Base-by-base conservation (phyloP, 2,113 vertebrate species). In the Microcebus griseorufus region DNA sequence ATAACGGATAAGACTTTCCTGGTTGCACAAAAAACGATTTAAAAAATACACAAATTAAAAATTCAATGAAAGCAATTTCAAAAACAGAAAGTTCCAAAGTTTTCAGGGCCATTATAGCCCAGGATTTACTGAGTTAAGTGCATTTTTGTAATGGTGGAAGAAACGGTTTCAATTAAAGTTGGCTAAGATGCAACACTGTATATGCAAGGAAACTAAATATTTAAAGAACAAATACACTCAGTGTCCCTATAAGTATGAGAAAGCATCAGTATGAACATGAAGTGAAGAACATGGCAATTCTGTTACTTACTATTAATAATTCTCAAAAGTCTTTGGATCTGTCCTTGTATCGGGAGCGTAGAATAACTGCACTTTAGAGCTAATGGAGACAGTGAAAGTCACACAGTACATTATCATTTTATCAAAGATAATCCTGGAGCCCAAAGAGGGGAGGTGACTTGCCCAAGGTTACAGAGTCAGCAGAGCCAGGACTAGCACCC, bases 41-140 rank as follows among this genome's bases (percentile, higher is more conserved):
- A 20, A 90, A 98, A 98, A 98, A 98, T 81, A 90, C 65, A 98
- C 97, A 97, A 97, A 96, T 97, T 96, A 95, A 98, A 95, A 98
- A 95, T 87, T 94, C 79, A 95, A 79, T 20, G 11, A 2, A 98
- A 97, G 94, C 90, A 69, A n/a, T 97, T 98, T 93, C 82, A 88
- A 96, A 97, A 97, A 97, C 53, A 98, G 32, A 95, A 97, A 84
- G 78, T 97, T 75, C 42, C 94, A 85, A 93, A 95, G 0, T 72
- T 96, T 95, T 80, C 39, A 58, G 96, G 96, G 92, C 60, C 70
- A 97, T 58, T 80, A 72, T 37, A 94, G 95, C 42, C 97, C 58
- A 98, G 79, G 94, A 97, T 96, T 97, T 95, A 98, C 42, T 67
- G 78, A 97, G 93, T 97, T 92, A 93, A 80, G 53, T 78, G 79